Conservation (phyloP, 2,888 invertebrate genomes). For the Physocephala rufipes region DNA sequence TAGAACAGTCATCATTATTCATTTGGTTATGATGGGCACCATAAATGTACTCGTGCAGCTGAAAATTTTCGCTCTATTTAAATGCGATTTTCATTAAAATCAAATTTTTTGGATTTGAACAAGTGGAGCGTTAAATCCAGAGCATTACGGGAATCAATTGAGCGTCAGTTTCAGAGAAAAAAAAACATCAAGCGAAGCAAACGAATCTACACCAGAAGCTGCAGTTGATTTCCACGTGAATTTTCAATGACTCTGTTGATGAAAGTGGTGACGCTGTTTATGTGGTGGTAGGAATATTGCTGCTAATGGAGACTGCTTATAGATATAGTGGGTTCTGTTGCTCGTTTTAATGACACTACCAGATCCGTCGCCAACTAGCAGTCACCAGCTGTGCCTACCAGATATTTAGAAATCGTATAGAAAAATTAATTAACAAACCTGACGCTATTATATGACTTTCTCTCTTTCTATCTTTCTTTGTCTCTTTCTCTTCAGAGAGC, state of each 20-base stretch:
- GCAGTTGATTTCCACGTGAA: neutral
- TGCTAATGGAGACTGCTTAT: neutral
- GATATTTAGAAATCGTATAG: slow-evolving; percentile 15
- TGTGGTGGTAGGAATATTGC: too few relatives aligned
- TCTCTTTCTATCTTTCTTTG: neutral
- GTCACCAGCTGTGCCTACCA: slow-evolving; percentile 7
- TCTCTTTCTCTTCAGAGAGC: too few relatives aligned
- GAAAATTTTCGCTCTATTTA: slow-evolving; percentile 33
- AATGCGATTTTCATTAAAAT: slow-evolving; percentile 35
- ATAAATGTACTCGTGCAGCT: neutral
- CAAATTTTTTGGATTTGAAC: slow-evolving; percentile 27
- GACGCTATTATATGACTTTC: neutral
- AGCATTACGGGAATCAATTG: neutral
- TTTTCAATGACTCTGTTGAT: neutral
- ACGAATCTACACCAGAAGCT: too few relatives aligned
- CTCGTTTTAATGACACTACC: neutral
- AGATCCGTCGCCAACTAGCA: neutral
- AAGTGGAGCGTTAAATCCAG: slow-evolving; percentile 29
- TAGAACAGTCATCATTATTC: neutral
- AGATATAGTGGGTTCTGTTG: neutral
- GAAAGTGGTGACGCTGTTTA: neutral
- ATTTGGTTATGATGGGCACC: neutral
- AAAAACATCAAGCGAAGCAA: neutral
- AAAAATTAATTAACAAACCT: slow-evolving; percentile 34
- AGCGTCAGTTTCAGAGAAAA: neutral